phyloP scores from a whole-genome alignment of 2,888 invertebrate species.

The Thereva unica region DNA sequence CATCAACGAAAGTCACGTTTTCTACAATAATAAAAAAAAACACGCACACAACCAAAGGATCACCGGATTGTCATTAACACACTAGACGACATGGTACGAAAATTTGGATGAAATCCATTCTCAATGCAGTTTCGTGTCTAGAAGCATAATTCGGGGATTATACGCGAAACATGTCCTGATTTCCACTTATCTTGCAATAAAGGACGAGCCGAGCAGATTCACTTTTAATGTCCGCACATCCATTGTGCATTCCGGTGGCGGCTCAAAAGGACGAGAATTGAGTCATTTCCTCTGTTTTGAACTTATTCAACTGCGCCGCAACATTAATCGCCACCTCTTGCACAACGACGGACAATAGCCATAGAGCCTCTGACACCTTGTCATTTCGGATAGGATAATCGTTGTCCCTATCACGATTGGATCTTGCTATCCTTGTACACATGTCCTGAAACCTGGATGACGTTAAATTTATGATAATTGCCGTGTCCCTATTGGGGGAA shows the following conservation, averaged over 20 bases:
- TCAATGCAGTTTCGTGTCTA: constrained; percentile 29
- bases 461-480: constrained; percentile 4
- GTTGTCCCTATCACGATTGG: not conserved
- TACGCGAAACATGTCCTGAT: constrained; percentile 12
- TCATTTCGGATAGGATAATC: constrained; percentile 23
- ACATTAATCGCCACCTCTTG: constrained; percentile 18
- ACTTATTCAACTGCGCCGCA: not conserved
- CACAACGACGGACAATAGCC: constrained; percentile 24
- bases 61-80: constrained; percentile 22
- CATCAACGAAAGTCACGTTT: no score
- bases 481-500: constrained; percentile 8
- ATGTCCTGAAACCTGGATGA: not conserved
- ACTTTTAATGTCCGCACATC: not conserved
- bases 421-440: constrained; percentile 6
- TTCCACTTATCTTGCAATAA: not conserved
- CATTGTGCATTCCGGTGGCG: constrained; percentile 1
- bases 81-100: not conserved
- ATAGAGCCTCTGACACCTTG: constrained; percentile 26
- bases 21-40: no score
- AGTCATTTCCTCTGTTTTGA: constrained; percentile 22
- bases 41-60: constrained; percentile 5
- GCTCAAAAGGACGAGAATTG: constrained; percentile 4
- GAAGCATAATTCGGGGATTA: constrained; percentile 33
- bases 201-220: not conserved
- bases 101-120: constrained; percentile 26